A percentile compares a stretch with the other conserved stretches of the same genome.
Conservation (phyloP, 2,113 vertebrate species). For the Brachypodius melanocephalos region DNA sequence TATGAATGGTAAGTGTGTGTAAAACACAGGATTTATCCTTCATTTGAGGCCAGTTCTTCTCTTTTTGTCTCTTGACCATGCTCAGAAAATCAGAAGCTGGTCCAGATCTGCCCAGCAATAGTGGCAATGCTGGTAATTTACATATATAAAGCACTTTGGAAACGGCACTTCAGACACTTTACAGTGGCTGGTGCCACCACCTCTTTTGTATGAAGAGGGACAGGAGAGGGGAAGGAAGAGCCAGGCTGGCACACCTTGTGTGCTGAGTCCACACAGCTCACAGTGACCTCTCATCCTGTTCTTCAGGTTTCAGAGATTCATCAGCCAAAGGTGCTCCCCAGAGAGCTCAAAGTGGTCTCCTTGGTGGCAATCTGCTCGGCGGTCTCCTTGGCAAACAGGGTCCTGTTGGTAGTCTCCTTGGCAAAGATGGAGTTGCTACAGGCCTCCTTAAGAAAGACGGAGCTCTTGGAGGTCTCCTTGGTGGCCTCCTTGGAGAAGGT, state of each 20-base stretch:
- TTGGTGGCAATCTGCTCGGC: not conserved
- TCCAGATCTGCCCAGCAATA: not conserved
- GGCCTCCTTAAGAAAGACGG: not conserved
- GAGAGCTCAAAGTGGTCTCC: not conserved
- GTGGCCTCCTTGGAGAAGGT: rapidly evolving
- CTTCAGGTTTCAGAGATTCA: slow-evolving; percentile 18
- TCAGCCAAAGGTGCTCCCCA: not conserved
- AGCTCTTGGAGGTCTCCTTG: not conserved
- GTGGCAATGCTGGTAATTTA: not conserved
- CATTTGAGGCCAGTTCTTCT: not conserved
- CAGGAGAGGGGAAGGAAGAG: not conserved
- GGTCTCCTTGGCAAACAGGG: not conserved
- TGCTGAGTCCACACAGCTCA: not conserved
- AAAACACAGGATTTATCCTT: not conserved
- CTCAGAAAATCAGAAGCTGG: not conserved
- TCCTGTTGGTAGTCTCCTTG: rapidly evolving
- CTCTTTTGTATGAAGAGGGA: not conserved
- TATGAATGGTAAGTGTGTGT: slow-evolving; percentile 31
- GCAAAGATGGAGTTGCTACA: rapidly evolving
- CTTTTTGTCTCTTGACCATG: not conserved
- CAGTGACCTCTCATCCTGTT: not conserved
- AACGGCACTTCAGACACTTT: not conserved
- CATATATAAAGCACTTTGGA: not conserved
- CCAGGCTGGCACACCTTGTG: not conserved
- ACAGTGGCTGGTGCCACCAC: not conserved